Evolutionary conservation across 2,888 invertebrate genomes (phyloP), one percentile per base, ranked within the genome.

Genomic region (Microchrysa polita): DNA sequence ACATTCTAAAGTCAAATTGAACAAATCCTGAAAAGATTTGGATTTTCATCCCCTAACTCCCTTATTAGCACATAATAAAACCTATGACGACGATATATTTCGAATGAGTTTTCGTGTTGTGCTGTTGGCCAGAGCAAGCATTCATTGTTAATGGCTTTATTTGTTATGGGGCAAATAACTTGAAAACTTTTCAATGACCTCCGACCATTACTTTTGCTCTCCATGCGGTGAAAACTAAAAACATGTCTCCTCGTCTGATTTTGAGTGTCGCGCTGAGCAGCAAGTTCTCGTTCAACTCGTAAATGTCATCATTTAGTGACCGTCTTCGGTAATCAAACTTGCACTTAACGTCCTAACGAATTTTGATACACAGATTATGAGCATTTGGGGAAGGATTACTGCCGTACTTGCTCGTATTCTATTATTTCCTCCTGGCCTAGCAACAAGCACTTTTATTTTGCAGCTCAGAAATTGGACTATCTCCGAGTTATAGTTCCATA

Each of bases 161-260:
- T 63, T 63, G 72, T 73, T 73, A 27, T 67, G 72, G 53, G 72
- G 72, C 63, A 63, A 63, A 73, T 73, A 73, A 63, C 72, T 73
- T 63, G 53, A 73, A 73, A 73, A 73, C 18, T 73, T 73, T 73
- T 55, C 72, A 73, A 71, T 72, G 57, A 57, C 57, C 69, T 53
- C 69, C 48, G 44, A 63, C 59, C 59, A 23, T 48, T 48, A 48
- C 27, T 34, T 34, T 48, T 48, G 48, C 48, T 4, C 14, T n/a
- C 16, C 12, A n/a, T 48, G 48, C 48, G 10, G 59, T 18, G 18
- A 18, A 53, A n/a, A 18, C 9, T 7, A 59, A 9, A 59, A 40
- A 55, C 55, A 34, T 53, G 27, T 10, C 18, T n/a, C n/a, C n/a
- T 7, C 7, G 27, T 34, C 27, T 2, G 27, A 34, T 7, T 34